These are phyloP conservation scores for Iguana delicatissima DNA, from an alignment of 2,797 vertebrate genomes.

Conservation along the genomic window DNA sequence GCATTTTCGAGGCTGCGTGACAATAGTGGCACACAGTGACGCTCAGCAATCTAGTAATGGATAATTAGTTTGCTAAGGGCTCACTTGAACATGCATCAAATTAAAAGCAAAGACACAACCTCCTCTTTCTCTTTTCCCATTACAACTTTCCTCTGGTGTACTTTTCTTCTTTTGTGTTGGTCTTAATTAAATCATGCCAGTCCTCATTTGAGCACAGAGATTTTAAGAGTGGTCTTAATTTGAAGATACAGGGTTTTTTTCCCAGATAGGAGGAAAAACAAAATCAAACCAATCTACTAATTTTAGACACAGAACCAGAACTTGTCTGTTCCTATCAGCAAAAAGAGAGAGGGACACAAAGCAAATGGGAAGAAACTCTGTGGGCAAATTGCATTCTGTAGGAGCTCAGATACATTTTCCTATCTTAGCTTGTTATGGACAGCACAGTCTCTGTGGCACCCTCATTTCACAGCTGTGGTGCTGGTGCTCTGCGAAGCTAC, in stretches of 20 bases:
- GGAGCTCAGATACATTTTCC: constrained; percentile 3
- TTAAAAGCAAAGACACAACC: constrained; percentile 61
- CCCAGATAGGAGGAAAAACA: constrained; percentile 19
- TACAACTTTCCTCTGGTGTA: constrained; percentile 55
- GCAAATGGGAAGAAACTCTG: neutral
- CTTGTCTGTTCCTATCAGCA: constrained; percentile 25
- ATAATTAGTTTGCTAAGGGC: constrained; percentile 73
- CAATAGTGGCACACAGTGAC: constrained; percentile 53
- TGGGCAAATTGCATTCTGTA: constrained; percentile 16
- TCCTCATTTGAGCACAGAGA: constrained; percentile 62
- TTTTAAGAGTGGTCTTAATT: constrained; percentile 60
- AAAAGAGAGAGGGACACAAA: constrained; percentile 8
- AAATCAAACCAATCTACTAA: constrained; percentile 51
- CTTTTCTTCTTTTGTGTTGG: constrained; percentile 55
- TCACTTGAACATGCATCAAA: constrained; percentile 65
- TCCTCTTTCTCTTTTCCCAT: constrained; percentile 58
- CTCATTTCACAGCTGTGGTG: neutral
- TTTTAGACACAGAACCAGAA: constrained; percentile 52
- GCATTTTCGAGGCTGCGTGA: constrained; percentile 63
- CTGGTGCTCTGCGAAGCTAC: neutral
- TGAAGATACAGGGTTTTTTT: constrained; percentile 44
- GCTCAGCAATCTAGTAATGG: constrained; percentile 71
- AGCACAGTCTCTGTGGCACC: neutral
- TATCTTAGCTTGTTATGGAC: neutral
- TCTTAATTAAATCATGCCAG: constrained; percentile 66